A percentile compares a stretch with the other conserved stretches of the same genome.
Conservation (phyloP, 64 coral and sea anemone species). For the Montipora capricornis region DNA sequence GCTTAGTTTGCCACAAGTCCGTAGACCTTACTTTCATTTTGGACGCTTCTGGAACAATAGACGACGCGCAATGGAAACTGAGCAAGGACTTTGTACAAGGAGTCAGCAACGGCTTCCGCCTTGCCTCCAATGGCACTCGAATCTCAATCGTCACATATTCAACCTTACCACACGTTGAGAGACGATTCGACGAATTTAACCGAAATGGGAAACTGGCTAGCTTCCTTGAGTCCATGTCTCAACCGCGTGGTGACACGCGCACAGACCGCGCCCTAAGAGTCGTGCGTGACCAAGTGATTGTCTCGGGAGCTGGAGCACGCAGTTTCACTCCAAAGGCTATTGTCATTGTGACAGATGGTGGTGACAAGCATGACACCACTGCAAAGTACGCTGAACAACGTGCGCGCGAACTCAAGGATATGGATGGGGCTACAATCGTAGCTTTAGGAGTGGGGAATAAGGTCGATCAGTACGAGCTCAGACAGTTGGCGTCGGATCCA, state of each 20-base stretch:
- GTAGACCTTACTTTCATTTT: slow-evolving; percentile 90
- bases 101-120: slow-evolving; percentile 78
- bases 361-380: slow-evolving; percentile 59
- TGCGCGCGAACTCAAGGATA: slow-evolving; percentile 89
- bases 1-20: slow-evolving; percentile 79
- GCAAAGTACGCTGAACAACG: slow-evolving; percentile 79
- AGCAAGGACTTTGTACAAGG: slow-evolving; percentile 92
- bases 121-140: slow-evolving; percentile 79
- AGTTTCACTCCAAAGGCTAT: slow-evolving; percentile 77
- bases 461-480: slow-evolving; percentile 84
- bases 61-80: slow-evolving; percentile 94
- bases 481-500: slow-evolving; percentile 87
- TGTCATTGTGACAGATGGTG: slow-evolving; percentile 87
- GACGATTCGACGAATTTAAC: slow-evolving; percentile 86
- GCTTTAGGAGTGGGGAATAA: slow-evolving; percentile 86
- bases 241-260: slow-evolving; percentile 87
- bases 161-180: slow-evolving; percentile 77
- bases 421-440: slow-evolving; percentile 89
- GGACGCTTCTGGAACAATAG: slow-evolving; percentile 89
- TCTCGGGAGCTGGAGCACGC: slow-evolving; percentile 50
- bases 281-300: slow-evolving; percentile 68
- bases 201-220: slow-evolving; percentile 36
- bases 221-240: slow-evolving; percentile 85
- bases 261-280: slow-evolving; percentile 84
- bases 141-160: slow-evolving; percentile 80